Evolutionary conservation across 2,888 invertebrate species (phyloP).

Genomic region (Galerucella calmariensis): DNA sequence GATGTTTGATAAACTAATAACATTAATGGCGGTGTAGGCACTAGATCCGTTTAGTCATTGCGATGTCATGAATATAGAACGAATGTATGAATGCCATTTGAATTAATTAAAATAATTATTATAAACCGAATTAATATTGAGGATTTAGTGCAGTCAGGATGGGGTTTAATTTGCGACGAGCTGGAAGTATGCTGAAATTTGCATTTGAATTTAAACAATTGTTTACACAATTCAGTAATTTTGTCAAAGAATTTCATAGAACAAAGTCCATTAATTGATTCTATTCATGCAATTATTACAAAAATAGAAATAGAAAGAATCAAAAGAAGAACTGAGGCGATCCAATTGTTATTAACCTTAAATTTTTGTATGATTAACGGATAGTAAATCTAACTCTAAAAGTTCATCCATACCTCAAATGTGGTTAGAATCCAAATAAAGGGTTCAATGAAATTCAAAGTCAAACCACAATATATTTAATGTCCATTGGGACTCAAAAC

Average conservation of each 20-base stretch:
- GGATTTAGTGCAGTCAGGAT: constrained; percentile 31
- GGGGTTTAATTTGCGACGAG: constrained; percentile 27
- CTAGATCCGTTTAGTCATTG: constrained; percentile 18
- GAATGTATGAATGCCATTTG: constrained; percentile 34
- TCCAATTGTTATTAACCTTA: too few relatives aligned
- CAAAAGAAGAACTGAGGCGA: background rate
- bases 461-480: too few relatives aligned
- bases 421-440: too few relatives aligned
- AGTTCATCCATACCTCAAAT: too few relatives aligned
- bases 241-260: background rate
- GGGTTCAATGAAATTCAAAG: too few relatives aligned
- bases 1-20: constrained; percentile 28
- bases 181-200: constrained; percentile 11
- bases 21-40: background rate
- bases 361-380: too few relatives aligned
- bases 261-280: background rate
- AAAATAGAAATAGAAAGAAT: background rate
- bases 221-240: background rate
- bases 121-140: constrained; percentile 42
- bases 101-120: constrained; percentile 41
- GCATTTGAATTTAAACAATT: constrained; percentile 3
- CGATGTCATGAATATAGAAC: constrained; percentile 35
- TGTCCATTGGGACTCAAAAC: too few relatives aligned
- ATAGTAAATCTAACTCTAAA: too few relatives aligned
- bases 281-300: background rate